Evolutionary conservation across 1,140 invertebrate species (phyloP), one percentile per base, ranked within the genome.

Genomic region (Aphaenogaster rudis): DNA sequence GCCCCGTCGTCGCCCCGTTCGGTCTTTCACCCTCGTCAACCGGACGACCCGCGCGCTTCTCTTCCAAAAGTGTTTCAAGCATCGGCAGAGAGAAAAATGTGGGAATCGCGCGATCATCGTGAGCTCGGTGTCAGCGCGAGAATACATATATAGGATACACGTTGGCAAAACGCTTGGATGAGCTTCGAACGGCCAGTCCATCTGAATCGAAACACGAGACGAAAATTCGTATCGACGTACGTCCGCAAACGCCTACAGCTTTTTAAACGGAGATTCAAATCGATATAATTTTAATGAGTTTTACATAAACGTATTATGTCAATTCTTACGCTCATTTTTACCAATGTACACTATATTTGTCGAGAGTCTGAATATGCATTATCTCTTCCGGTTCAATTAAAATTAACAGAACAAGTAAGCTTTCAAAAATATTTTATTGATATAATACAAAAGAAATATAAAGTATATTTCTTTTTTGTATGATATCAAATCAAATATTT

Each of bases 31-130:
- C 15, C 42, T 61, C 54, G 67, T 67, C 78, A 67, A 54, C 63
- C 48, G 28, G 36, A 15, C 13, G 66, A 81, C 15, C 50, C 39
- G 80, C 52, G 28, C 21, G 4, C 69, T 74, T 77, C 61, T 67
- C 63, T 57, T 59, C 42, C 39, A 48, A 84, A 84, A 84, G 54
- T 63, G 57, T 84, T 84, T 76, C 69, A 28, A 50, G 80, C 33
- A 66, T 64, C 45, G 61, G 45, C 3, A 48, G 11, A 48, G 33
- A 54, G 50, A 28, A 48, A 52, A 48, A 85, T 59, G 8, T 71
- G 57, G 11, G 42, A 57, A 85, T 48, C 63, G 54, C 64, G 48
- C 87, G 76, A 64, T 61, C 54, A 45, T 86, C 54, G 50, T 45
- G 86, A 67, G 6, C 61, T 9, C 21, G 39, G 50, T 86, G 80